Evolutionary conservation across 2,797 vertebrate genomes (phyloP).

Genomic region (Bryconaethiops microstoma): DNA sequence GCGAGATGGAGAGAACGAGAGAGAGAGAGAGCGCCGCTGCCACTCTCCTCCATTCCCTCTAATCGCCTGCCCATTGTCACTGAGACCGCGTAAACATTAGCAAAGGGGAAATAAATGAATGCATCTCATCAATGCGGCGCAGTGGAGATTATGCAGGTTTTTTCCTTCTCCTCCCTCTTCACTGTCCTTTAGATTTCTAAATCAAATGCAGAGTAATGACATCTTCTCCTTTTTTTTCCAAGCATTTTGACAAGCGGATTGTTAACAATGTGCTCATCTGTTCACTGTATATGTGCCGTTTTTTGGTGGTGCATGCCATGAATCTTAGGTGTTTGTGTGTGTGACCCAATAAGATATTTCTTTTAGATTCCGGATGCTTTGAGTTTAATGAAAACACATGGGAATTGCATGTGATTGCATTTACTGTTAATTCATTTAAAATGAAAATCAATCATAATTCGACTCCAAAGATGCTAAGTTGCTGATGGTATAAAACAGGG

Average conservation of each 20-base stretch:
- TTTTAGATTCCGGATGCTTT: conserved; percentile 9
- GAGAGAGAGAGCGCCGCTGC: conserved; percentile 48
- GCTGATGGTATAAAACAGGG: conserved; percentile 34
- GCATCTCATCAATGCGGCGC: conserved; percentile 54
- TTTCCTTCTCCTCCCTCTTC: neutral
- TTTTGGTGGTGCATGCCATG: conserved; percentile 3
- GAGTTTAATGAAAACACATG: conserved; percentile 36
- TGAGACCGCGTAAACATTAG: conserved; percentile 61
- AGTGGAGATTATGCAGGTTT: conserved; percentile 40
- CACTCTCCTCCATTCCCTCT: conserved; percentile 59
- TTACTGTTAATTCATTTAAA: conserved; percentile 38
- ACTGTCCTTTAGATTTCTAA: conserved; percentile 51
- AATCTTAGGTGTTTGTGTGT: neutral
- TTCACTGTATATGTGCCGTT: conserved; percentile 3
- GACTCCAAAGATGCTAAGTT: conserved; percentile 26
- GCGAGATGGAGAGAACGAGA: neutral
- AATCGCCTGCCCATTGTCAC: conserved; percentile 63
- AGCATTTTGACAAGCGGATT: conserved; percentile 13
- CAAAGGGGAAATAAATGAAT: conserved; percentile 59
- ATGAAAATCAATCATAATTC: conserved; percentile 49
- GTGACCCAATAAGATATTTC: conserved; percentile 18
- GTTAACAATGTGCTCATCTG: conserved; percentile 10
- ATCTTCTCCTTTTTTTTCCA: conserved; percentile 25
- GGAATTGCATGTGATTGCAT: conserved; percentile 31
- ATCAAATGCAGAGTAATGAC: conserved; percentile 38